Conservation (phyloP, 2,797 vertebrate genomes). For the Phyllotis vaccarum region DNA sequence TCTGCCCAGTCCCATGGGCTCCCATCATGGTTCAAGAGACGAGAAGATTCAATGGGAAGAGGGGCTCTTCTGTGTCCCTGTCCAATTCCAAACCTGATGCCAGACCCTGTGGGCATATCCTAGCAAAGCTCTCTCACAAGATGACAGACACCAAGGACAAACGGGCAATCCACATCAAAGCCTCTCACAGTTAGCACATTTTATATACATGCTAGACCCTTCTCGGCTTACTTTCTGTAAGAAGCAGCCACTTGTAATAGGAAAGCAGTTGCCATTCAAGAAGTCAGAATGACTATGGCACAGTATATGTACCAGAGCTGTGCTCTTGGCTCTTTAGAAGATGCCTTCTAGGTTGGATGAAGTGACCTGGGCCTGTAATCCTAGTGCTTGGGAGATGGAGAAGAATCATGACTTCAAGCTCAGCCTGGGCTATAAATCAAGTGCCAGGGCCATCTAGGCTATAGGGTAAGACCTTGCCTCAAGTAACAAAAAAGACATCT, state of each 20-base stretch:
- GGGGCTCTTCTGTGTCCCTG: accelerated
- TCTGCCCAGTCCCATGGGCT: accelerated
- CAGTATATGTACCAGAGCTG: accelerated
- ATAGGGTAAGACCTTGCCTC: background rate
- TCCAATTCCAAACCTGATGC: accelerated
- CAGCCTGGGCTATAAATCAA: background rate
- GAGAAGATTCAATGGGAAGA: accelerated
- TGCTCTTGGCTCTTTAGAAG: background rate
- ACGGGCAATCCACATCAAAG: background rate
- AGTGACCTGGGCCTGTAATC: background rate
- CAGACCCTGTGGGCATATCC: background rate
- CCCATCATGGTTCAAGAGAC: accelerated
- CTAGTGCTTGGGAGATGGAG: background rate
- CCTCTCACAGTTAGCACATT: accelerated
- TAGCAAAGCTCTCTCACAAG: background rate
- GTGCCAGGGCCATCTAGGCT: background rate
- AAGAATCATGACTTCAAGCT: background rate
- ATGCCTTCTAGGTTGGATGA: background rate
- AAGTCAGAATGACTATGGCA: background rate
- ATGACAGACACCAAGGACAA: background rate
- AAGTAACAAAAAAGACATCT: too few species aligned
- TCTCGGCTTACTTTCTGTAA: accelerated
- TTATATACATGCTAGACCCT: accelerated
- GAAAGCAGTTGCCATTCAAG: accelerated
- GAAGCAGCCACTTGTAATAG: background rate